Evolutionary conservation across 2,113 vertebrate species (phyloP).

Genomic region (Cnemophilus loriae): DNA sequence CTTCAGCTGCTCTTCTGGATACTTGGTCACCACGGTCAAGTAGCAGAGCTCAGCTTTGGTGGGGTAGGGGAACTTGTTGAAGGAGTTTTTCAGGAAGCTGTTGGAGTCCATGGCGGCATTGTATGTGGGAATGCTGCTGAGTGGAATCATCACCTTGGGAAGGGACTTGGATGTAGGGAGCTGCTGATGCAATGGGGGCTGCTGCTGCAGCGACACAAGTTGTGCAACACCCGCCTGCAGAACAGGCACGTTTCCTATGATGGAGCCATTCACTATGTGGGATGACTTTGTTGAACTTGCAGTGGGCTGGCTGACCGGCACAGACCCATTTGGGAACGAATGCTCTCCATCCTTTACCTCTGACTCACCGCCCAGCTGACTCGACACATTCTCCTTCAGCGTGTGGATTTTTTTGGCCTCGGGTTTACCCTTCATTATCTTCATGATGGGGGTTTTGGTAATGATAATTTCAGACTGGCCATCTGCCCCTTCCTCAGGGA

Average conservation of each 20-base stretch:
- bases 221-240: slow-evolving; percentile 89
- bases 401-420: slow-evolving; percentile 91
- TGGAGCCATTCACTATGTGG: slow-evolving; percentile 80
- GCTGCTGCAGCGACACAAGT: slow-evolving; percentile 88
- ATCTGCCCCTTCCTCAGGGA: slow-evolving; percentile 55
- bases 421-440: slow-evolving; percentile 89
- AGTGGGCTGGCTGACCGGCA: slow-evolving; percentile 72
- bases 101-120: slow-evolving; percentile 95
- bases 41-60: slow-evolving; percentile 98
- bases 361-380: slow-evolving; percentile 43
- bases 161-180: slow-evolving; percentile 86
- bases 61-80: slow-evolving; percentile 97
- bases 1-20: slow-evolving; percentile 97
- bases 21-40: slow-evolving; percentile 96
- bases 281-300: slow-evolving; percentile 63
- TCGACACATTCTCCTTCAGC: slow-evolving; percentile 72
- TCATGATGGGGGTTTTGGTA: slow-evolving; percentile 97
- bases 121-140: slow-evolving; percentile 97
- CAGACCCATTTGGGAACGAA: slow-evolving; percentile 76
- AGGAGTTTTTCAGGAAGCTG: slow-evolving; percentile 94
- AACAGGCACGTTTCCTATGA: slow-evolving; percentile 86
- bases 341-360: slow-evolving; percentile 76
- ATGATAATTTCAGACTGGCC: slow-evolving; percentile 87
- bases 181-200: slow-evolving; percentile 71
- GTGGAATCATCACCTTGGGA: slow-evolving; percentile 96